Conservation (phyloP, 2,113 vertebrate genomes). For the Platichthys flesus region DNA sequence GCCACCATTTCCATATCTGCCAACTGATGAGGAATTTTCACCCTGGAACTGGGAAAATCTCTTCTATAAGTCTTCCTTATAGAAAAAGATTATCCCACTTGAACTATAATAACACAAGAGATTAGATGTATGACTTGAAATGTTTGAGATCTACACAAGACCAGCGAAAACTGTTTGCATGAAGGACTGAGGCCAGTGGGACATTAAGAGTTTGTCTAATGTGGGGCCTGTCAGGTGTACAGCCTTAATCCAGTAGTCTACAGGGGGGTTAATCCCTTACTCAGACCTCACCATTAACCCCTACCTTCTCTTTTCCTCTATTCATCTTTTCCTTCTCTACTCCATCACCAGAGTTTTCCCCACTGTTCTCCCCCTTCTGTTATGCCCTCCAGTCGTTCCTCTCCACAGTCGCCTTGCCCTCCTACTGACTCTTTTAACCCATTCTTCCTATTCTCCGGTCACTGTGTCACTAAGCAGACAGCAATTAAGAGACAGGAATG, state of each 20-base stretch:
- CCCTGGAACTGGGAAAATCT: constrained; percentile 55
- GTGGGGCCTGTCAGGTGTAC: constrained; percentile 44
- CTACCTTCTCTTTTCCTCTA: constrained; percentile 34
- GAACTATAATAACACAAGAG: constrained; percentile 17
- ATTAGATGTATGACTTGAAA: constrained; percentile 33
- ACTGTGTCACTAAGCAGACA: neutral
- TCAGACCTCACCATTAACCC: constrained; percentile 45
- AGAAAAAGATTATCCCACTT: constrained; percentile 4
- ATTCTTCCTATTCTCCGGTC: constrained; percentile 11
- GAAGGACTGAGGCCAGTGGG: neutral
- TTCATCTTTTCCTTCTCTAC: constrained; percentile 13
- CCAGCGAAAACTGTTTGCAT: neutral
- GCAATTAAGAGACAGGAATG: constrained; percentile 30
- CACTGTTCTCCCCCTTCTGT: neutral
- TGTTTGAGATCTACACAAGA: neutral
- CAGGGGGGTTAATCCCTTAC: constrained; percentile 38
- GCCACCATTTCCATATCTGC: constrained; percentile 46
- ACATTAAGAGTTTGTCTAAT: neutral
- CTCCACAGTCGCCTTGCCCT: constrained; percentile 21
- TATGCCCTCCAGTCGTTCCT: constrained; percentile 31
- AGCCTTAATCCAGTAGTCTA: constrained; percentile 21
- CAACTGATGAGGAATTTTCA: constrained; percentile 66
- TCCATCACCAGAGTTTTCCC: neutral
- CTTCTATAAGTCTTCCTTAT: neutral
- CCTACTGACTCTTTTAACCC: constrained; percentile 24